Evolutionary conservation across 2,797 vertebrate genomes (phyloP), one percentile per base, ranked within the genome.

Genomic region (Alcedo quadribrachys): DNA sequence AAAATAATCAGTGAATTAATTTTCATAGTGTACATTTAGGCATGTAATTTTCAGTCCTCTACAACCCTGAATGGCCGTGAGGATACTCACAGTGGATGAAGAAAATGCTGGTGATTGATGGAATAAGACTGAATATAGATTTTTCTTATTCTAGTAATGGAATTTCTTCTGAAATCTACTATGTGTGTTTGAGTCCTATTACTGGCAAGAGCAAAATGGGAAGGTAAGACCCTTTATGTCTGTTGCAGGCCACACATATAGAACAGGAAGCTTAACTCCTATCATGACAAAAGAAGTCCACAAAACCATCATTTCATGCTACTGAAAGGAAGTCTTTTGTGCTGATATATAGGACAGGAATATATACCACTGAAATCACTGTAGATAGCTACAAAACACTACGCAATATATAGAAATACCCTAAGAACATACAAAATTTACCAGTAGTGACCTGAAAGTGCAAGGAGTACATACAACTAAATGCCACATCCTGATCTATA

Each of bases 1-100:
- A 97, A 96, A 94, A 97, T 95, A 94, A 97, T 84, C 70, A 93
- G 69, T 22, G 78, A 95, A 95, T 93, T 81, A 83, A 93, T 96
- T 93, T 95, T 90, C 76, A 35, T 91, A 87, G 81, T 12, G 71
- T 92, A 87, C 46, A 45, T 86, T 90, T 92, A 80, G 32, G 77
- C 60, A 55, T 3, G 35, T 74, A 61, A 70, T 67, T 92, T 84
- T 87, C 70, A 79, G 71, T 84, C 86, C 78, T 81, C 82, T 71
- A 55, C 75, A 67, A 73, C 75, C 61, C n/a, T 77, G 85, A 74
- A 65, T 20, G 37, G 81, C 3, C 0, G 78, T 48, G 74, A 84
- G 75, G 77, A 93, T 68, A 63, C 50, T 96, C 94, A 95, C 92
- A 95, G 94, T 90, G 84, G 84, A 69, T 92, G 66, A 92, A 78